phyloP scores from a whole-genome alignment of 2,797 vertebrate species.

The Mormyrus proboscirostris region DNA sequence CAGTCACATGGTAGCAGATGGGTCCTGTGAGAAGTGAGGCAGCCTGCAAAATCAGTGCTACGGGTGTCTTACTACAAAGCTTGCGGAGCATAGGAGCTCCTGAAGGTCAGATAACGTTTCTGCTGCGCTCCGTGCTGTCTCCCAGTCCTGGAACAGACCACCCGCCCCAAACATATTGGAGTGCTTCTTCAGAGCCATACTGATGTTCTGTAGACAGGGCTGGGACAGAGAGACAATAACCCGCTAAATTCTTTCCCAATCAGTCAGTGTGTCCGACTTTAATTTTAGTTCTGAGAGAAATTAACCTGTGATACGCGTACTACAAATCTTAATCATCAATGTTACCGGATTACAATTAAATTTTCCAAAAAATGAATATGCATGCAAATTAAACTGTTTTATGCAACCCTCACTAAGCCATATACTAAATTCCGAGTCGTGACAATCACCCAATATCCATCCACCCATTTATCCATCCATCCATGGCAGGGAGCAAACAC shows the following conservation, averaged over 20 bases:
- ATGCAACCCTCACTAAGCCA: not conserved
- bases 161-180: conserved; percentile 28
- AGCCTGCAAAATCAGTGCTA: not conserved
- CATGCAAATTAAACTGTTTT: not conserved
- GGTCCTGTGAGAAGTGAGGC: not conserved
- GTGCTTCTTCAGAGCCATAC: conserved; percentile 46
- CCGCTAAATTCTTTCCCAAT: not conserved
- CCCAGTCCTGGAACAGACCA: conserved; percentile 27
- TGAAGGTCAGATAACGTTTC: not conserved
- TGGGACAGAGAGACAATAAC: conserved; percentile 31
- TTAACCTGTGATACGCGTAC: not conserved
- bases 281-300: not conserved
- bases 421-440: not conserved
- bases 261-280: no score
- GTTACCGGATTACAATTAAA: not conserved
- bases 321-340: not conserved
- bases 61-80: not conserved
- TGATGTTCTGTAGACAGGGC: conserved; percentile 54
- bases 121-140: not conserved
- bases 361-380: not conserved
- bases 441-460: not conserved
- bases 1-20: not conserved
- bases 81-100: not conserved
- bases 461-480: not conserved
- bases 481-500: not conserved